Evolutionary conservation across 2,888 invertebrate species (phyloP), one percentile per base, ranked within the genome.

Genomic region (Chrysodeixis includens): DNA sequence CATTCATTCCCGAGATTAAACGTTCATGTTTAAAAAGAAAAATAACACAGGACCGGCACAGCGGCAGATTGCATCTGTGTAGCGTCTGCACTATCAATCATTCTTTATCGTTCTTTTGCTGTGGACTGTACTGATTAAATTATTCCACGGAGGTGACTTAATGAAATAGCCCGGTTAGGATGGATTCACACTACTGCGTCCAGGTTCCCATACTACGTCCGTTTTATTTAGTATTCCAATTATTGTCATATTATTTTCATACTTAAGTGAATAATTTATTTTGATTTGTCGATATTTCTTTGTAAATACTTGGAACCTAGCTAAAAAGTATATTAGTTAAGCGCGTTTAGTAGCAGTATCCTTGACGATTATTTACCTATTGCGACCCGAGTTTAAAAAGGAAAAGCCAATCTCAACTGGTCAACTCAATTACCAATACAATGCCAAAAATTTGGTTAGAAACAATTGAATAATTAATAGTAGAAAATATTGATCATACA

Each of bases 121-220:
- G 90, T 89, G 83, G 87, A 88, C 88, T 81, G 86, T 89, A 90
- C 91, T 93, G 94, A 94, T 94, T 94, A 94, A 93, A 94, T 93
- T 93, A 93, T 94, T 91, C 90, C 86, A 79, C 79, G 81, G 89
- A 89, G 88, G 90, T 90, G 89, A 90, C 91, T 92, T 92, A 93
- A 93, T 93, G 90, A 93, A 92, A 92, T 89, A 87, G 86, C 86
- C 86, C 78, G 76, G 78, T 87, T 84, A 87, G 74, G 86, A 74
- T 69, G 72, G 71, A 74, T 83, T 81, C 81, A 86, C 82, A 88
- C 82, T 77, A 44, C 53, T 18, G 18, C 30, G 26, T 18, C 12
- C 8, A 46, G 30, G 20, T 26, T 59, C 40, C 26, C 26, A n/a
- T 22, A 51, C 22, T 22, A 14, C 14, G 14, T 1, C 14, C 7